Evolutionary conservation across 2,888 invertebrate genomes (phyloP).

Genomic region (Limenitis arthemis): DNA sequence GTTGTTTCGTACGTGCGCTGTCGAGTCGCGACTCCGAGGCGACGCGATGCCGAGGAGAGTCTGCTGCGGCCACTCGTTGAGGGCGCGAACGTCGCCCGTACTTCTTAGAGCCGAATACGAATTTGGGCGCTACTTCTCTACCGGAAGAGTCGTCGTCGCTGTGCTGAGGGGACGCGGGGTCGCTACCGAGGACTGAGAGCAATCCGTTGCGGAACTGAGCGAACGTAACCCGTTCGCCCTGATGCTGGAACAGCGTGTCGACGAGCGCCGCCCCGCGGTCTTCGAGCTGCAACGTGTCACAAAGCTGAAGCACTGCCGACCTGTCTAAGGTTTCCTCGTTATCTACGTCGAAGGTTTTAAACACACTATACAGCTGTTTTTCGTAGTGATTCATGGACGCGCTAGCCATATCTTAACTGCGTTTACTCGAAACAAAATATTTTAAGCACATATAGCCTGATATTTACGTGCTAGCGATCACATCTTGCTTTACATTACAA

Average conservation of each 20-base stretch:
- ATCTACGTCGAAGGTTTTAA: conserved; percentile 83
- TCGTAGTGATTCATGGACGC: conserved; percentile 81
- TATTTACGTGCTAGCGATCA: conserved; percentile 19
- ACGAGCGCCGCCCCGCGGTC: conserved; percentile 77
- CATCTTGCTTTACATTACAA: conserved; percentile 23
- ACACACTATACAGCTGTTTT: conserved; percentile 85
- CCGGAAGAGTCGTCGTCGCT: conserved; percentile 74
- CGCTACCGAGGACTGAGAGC: conserved; percentile 77
- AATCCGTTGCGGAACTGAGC: conserved; percentile 83
- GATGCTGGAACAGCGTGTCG: conserved; percentile 69
- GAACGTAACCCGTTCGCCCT: conserved; percentile 73
- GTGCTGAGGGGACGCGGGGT: conserved; percentile 35
- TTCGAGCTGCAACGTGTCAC: conserved; percentile 84
- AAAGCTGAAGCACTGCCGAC: conserved; percentile 77
- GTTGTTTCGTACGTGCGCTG: conserved; percentile 36
- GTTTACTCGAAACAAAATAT: conserved; percentile 3
- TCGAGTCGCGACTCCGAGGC: conserved; percentile 50
- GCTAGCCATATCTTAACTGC: conserved; percentile 43
- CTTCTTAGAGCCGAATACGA: conserved; percentile 81
- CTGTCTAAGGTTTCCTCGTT: conserved; percentile 78
- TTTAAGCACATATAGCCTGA: conserved; percentile 6
- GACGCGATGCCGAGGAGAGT: conserved; percentile 37
- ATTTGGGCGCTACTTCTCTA: conserved; percentile 81
- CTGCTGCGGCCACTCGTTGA: conserved; percentile 39
- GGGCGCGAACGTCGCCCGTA: conserved; percentile 82